Evolutionary conservation across 2,888 invertebrate species (phyloP), one percentile per base, ranked within the genome.

Genomic region (Eudemis profundana): DNA sequence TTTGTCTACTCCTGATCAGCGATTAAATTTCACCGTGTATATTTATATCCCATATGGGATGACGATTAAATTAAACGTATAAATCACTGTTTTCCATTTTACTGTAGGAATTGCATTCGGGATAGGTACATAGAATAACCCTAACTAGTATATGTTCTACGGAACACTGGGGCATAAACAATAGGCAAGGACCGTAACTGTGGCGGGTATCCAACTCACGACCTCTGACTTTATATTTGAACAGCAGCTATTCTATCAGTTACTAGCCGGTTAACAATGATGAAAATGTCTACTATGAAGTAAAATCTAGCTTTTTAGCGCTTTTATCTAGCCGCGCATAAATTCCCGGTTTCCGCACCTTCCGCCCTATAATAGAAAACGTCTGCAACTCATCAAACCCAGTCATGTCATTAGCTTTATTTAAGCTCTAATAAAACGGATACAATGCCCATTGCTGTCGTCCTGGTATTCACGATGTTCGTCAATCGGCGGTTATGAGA

Each of bases 401-500:
- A 23, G 36, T 36, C 29, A 27, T 49, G 49, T 56, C 49, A 63
- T 56, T 56, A 56, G 33, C 7, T 40, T 49, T 57, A 38, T 38
- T 54, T 62, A 36, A 57, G 21, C 36, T 27, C n/a, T 42, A 50
- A 29, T 40, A 49, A 50, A 61, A 44, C 14, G 12, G 7, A 53
- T 15, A 36, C 17, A 53, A 29, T 44, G 15, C 14, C 15, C 36
- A 33, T 7, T 42, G 38, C 27, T 3, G 2, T 17, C 44, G n/a
- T 36, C 12, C 51, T n/a, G 33, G 38, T 44, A 33, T 29, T 59
- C 50, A 44, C 23, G 17, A 42, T 27, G 17, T 51, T 4, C n/a
- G n/a, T 15, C 38, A 53, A 60, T 33, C 53, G 60, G 44, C 60
- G 51, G 46, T 65, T 60, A 65, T 21, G n/a, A 27, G 53, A 46